These are phyloP conservation scores for Babyrousa celebensis DNA, from an alignment of 2,797 vertebrate genomes.

Conservation along the genomic window DNA sequence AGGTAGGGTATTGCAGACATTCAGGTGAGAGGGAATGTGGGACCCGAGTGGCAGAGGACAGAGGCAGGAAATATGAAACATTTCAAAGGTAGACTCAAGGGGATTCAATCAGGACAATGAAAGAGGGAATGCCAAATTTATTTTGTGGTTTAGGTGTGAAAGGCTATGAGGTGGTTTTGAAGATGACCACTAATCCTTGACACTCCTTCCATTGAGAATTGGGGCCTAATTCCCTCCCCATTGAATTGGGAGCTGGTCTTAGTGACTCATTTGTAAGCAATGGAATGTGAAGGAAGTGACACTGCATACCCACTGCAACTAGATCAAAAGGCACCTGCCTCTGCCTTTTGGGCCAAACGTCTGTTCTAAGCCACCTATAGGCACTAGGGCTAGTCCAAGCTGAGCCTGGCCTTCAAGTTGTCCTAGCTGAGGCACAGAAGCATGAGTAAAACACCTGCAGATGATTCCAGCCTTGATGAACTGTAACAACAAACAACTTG, in stretches of 20 bases:
- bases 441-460: neutral
- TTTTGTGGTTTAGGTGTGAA: neutral
- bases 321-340: neutral
- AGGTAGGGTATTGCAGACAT: neutral
- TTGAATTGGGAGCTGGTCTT: neutral
- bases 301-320: neutral
- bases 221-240: neutral
- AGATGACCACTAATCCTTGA: neutral
- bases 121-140: neutral
- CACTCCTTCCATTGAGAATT: neutral
- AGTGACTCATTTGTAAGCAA: neutral
- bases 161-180: neutral
- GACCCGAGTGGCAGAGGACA: neutral
- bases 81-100: neutral
- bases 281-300: neutral
- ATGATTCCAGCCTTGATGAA: neutral
- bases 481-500: neutral
- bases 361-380: neutral
- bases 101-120: neutral
- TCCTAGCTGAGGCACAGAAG: neutral
- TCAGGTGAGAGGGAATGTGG: neutral
- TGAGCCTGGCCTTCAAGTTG: neutral
- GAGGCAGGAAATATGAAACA: neutral
- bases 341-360: neutral
- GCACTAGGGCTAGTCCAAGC: neutral